Conservation (phyloP, 2,797 vertebrate genomes). For the Rhinella marina region DNA sequence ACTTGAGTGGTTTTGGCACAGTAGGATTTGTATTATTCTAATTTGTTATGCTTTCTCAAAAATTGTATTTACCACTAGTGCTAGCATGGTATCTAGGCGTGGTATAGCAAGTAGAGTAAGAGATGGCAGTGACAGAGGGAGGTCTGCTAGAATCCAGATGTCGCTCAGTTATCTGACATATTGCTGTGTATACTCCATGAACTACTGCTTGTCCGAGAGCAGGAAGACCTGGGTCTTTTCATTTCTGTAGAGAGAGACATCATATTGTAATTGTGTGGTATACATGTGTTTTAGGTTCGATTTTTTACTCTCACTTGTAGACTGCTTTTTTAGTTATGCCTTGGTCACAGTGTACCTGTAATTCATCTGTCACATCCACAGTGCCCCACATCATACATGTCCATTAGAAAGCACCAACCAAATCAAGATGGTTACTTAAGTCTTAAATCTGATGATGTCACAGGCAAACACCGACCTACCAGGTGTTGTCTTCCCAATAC, state of each 20-base stretch:
- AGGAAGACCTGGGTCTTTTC: neutral
- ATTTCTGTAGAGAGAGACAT: conserved; percentile 15
- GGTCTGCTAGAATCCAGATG: neutral
- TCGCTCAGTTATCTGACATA: conserved; percentile 28
- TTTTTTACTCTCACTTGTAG: neutral
- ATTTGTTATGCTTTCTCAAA: neutral
- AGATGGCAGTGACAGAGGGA: neutral
- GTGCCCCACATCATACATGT: neutral
- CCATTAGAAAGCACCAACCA: neutral
- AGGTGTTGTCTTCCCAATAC: neutral
- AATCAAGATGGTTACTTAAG: neutral
- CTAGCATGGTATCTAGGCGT: neutral
- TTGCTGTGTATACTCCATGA: conserved; percentile 12
- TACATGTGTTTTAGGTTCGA: neutral
- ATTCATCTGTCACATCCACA: neutral
- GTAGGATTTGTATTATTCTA: neutral
- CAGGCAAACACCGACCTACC: neutral
- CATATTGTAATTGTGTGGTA: neutral
- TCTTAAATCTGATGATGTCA: neutral
- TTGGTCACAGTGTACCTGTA: neutral
- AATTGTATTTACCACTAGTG: neutral
- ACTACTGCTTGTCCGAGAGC: conserved; percentile 28
- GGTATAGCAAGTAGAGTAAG: neutral
- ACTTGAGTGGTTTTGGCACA: neutral
- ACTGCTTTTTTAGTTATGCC: neutral